Evolutionary conservation across 2,888 invertebrate genomes (phyloP), one percentile per base, ranked within the genome.

Genomic region (Drosophila yooni): DNA sequence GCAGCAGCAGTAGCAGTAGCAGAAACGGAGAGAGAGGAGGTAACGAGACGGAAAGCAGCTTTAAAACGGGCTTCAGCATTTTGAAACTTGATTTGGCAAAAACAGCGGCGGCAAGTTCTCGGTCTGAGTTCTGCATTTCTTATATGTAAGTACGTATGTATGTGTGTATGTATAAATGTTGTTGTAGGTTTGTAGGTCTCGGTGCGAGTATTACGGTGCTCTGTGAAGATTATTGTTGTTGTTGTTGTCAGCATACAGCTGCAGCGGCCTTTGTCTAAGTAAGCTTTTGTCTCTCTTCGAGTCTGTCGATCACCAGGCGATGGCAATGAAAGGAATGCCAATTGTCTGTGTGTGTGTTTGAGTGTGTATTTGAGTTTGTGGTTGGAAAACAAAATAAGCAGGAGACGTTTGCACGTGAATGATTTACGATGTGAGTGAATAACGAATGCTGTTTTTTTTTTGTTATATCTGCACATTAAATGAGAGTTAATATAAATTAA

Each of bases 101-200:
- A 61, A 58, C 63, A 27, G 21, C 48, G 43, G 75, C 46, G 48
- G 74, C 70, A 70, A 71, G 70, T 71, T 71, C 70, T 71, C 70
- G 66, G 54, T 48, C 29, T 36, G 29, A n/a, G 56, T 70, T 62
- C 70, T 68, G 43, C 57, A 69, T 8, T 62, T 52, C 61, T 62
- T 62, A 57, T 18, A 29, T 25, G 21, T 18, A 48, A 4, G 31
- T 2, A 38, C 2, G 13, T 7, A 31, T 25, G 8, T 36, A 53
- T 76, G 43, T 36, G 50, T 40, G 38, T 54, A 61, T 52, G 36
- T 59, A 52, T 62, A 29, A 25, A 46, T 69, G 48, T 68, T 79
- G 80, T 79, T 85, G 86, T 88, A 80, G 86, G 86, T 86, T 78
- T 86, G 82, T 86, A 86, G 86, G 86, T 86, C 86, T 86, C 70